Evolutionary conservation across 2,888 invertebrate genomes (phyloP).

Genomic region (Pachycephus smyrnensis): DNA sequence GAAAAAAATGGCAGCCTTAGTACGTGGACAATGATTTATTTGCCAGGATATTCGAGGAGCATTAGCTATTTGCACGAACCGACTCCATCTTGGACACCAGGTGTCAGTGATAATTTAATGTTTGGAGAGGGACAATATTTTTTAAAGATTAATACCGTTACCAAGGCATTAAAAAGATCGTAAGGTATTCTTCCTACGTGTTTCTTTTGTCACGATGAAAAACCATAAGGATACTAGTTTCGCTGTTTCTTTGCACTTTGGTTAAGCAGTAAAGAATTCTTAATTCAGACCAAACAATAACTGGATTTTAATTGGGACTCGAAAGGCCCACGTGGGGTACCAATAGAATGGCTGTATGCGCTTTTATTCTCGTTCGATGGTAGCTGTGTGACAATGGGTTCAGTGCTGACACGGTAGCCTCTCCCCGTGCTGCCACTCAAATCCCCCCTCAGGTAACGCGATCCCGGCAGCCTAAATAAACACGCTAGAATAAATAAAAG

Average conservation of each 20-base stretch:
- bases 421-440: constrained; percentile 48
- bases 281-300: constrained; percentile 27
- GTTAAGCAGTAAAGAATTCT: not conserved
- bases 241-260: not conserved
- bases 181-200: constrained; percentile 24
- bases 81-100: not conserved
- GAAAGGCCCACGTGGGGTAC: not conserved
- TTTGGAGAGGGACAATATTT: not conserved
- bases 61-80: not conserved
- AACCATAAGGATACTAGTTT: constrained; percentile 27
- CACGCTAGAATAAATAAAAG: constrained; percentile 64
- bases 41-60: constrained; percentile 31
- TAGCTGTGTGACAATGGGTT: constrained; percentile 45
- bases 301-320: constrained; percentile 36
- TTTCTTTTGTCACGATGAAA: not conserved
- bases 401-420: constrained; percentile 51
- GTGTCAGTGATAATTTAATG: not conserved
- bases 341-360: constrained; percentile 7
- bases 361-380: constrained; percentile 20
- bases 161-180: constrained; percentile 4
- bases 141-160: not conserved
- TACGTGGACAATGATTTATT: constrained; percentile 40
- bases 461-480: constrained; percentile 65
- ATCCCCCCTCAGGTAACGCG: constrained; percentile 59
- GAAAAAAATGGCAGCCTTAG: constrained; percentile 5